Evolutionary conservation across 2,888 invertebrate species (phyloP), one percentile per base, ranked within the genome.

Genomic region (Stenoptilia bipunctidactyla): DNA sequence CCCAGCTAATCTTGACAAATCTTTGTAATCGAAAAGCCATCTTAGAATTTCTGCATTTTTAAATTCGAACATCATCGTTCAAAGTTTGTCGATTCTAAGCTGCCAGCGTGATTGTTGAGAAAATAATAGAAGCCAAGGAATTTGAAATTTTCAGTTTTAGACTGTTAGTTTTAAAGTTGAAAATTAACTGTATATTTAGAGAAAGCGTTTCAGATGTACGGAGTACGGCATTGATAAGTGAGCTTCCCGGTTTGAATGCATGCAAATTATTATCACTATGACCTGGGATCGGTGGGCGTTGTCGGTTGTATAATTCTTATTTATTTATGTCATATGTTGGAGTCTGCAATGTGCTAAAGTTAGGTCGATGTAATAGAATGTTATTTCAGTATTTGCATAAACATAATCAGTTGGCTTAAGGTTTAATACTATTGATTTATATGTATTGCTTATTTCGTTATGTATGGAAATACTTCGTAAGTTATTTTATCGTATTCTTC

Each of bases 181-280:
- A 30, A 30, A 30, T 30, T 4, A 12, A 30, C 2, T 30, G 30
- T 30, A 8, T 4, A 8, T 8, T 30, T 8, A 39, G 39, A 34
- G 39, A 39, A 39, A 39, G 39, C 39, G 14, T 30, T 2, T 30
- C 33, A 33, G 39, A 39, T 39, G 39, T 34, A 39, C 39, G 34
- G 33, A 20, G 10, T 34, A 15, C 15, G 8, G 13, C 39, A 15
- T 13, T 20, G 39, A 39, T 39, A 39, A 30, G 15, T 27, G 8
- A 8, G 39, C 39, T 39, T 39, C 39, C 39, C 35, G 34, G 39
- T 35, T 12, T 15, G 34, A 33, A 30, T 34, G 10, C 37, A 39
- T 39, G 42, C 42, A 39, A 42, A 42, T 39, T 39, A 36, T 42
- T 39, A 42, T 42, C 41, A 33, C 30, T 30, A 14, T 34, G 38